phyloP scores from a whole-genome alignment of 2,113 vertebrate genomes.

The Sporophila hypoxantha region DNA sequence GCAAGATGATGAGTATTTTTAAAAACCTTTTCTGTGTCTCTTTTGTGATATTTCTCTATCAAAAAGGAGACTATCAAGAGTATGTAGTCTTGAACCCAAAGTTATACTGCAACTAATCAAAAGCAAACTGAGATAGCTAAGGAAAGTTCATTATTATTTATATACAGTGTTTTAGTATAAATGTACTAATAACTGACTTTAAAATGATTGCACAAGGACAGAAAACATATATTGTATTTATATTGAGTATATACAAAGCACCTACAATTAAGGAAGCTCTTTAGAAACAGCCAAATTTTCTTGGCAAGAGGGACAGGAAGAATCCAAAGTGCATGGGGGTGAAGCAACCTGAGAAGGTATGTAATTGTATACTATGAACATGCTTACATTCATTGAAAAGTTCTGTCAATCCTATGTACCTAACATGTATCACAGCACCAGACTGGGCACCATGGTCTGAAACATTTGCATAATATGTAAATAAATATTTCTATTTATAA shows the following conservation, averaged over 20 bases:
- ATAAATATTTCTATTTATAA: neutral
- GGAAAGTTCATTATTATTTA: neutral
- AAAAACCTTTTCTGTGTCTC: neutral
- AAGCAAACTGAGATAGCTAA: neutral
- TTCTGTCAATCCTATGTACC: neutral
- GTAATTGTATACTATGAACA: neutral
- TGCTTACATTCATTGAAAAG: neutral
- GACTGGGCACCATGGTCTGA: neutral
- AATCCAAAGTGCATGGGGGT: neutral
- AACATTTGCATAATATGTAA: neutral
- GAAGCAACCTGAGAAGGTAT: neutral
- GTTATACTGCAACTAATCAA: neutral
- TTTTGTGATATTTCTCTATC: neutral
- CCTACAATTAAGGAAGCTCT: neutral
- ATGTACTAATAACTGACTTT: neutral
- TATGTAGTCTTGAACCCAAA: neutral
- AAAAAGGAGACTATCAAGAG: neutral
- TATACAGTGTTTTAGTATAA: neutral
- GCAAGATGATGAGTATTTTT: neutral
- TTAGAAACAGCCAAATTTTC: neutral
- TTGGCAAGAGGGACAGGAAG: rapidly evolving
- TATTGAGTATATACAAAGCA: neutral
- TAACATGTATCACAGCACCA: neutral
- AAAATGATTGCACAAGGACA: neutral
- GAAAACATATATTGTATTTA: neutral